phyloP scores from a whole-genome alignment of 2,797 vertebrate genomes.

The Spatula versicolor region DNA sequence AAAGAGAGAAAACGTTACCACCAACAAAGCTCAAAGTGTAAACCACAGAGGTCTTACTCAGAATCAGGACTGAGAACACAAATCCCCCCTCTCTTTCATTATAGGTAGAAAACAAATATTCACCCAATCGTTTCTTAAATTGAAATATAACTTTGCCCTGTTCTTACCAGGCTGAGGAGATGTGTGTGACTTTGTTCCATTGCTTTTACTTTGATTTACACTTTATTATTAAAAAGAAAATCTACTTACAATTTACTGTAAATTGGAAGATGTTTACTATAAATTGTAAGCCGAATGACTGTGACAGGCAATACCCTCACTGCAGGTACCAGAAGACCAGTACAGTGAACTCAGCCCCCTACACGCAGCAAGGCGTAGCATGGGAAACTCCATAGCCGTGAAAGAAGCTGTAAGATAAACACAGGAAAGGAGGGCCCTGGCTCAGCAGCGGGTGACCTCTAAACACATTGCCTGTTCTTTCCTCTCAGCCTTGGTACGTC shows the following conservation, averaged over 20 bases:
- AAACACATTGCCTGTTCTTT: not conserved
- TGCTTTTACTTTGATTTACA: not conserved
- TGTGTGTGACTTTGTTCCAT: not conserved
- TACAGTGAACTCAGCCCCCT: not conserved
- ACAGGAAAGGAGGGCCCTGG: slow-evolving; percentile 58
- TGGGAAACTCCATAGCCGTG: not conserved
- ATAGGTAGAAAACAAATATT: not conserved
- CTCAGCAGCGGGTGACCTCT: not conserved
- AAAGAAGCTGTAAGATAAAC: slow-evolving; percentile 12
- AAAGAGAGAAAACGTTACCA: not conserved
- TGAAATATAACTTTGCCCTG: not conserved
- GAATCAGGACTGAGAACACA: not conserved
- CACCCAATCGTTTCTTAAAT: not conserved
- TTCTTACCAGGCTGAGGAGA: not conserved
- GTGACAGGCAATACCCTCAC: not conserved
- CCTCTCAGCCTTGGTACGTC: not conserved
- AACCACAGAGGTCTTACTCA: not conserved
- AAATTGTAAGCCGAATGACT: not conserved
- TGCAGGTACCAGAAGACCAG: not conserved
- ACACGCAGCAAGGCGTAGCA: not conserved
- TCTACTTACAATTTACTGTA: not conserved
- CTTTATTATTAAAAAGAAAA: not conserved
- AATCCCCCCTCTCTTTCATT: not conserved
- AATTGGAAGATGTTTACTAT: not conserved
- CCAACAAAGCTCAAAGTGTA: not conserved